These are phyloP conservation scores for Dicranocentrus wangi DNA, from an alignment of 2,888 invertebrate genomes.

Conservation along the genomic window DNA sequence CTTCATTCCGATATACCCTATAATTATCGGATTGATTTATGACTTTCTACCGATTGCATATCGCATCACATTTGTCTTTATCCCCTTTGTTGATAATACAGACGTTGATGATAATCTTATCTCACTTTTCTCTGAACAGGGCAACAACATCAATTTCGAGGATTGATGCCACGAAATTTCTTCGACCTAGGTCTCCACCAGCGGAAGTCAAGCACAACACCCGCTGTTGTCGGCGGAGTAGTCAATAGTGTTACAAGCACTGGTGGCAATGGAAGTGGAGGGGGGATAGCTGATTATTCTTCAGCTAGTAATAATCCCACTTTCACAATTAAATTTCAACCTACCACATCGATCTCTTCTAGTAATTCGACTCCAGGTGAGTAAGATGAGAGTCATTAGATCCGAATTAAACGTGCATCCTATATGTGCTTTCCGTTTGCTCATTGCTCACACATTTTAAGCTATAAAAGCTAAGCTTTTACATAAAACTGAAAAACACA, in stretches of 20 bases:
- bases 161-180: slow-evolving; percentile 69
- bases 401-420: too few relatives aligned
- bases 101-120: not conserved
- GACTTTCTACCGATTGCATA: slow-evolving; percentile 18
- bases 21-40: slow-evolving; percentile 59
- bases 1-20: slow-evolving; percentile 5
- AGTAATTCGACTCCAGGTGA: slow-evolving; percentile 60
- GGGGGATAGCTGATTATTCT: slow-evolving; percentile 40
- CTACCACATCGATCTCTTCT: slow-evolving; percentile 68
- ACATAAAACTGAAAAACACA: too few relatives aligned
- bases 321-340: slow-evolving; percentile 71
- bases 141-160: slow-evolving; percentile 70
- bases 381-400: too few relatives aligned
- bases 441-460: too few relatives aligned
- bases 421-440: not conserved
- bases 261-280: slow-evolving; percentile 28
- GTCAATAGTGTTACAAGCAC: not conserved
- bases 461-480: too few relatives aligned
- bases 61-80: not conserved
- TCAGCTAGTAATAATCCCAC: slow-evolving; percentile 47
- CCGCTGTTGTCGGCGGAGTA: slow-evolving; percentile 34
- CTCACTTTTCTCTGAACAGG: slow-evolving; percentile 42
- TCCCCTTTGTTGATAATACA: not conserved
- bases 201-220: slow-evolving; percentile 59
- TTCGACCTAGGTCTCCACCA: slow-evolving; percentile 67